Conservation (phyloP, 2,888 invertebrate species). For the Limnephilus lunatus region DNA sequence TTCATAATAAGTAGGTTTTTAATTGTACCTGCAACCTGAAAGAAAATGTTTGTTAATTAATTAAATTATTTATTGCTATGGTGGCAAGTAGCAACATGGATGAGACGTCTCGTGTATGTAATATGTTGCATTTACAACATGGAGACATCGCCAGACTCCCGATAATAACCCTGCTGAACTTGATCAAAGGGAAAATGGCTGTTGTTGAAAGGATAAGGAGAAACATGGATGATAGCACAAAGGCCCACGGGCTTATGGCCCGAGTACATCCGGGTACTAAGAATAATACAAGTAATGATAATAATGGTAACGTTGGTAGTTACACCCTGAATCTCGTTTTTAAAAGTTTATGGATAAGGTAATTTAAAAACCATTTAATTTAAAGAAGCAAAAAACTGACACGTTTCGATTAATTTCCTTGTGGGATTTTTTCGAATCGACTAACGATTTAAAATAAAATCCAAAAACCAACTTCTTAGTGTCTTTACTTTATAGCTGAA, state of each 20-base stretch:
- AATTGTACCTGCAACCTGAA: neutral
- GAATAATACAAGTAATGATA: neutral
- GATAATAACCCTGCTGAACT: neutral
- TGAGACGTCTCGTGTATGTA: neutral
- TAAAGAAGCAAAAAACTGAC: neutral
- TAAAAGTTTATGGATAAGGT: neutral
- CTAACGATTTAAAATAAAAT: neutral
- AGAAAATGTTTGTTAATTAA: neutral
- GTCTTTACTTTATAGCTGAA: neutral
- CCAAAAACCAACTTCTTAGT: neutral
- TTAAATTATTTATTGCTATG: neutral
- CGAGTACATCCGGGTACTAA: neutral
- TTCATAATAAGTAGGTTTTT: neutral
- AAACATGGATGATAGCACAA: neutral
- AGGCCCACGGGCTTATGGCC: too few species aligned
- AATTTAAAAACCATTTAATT: neutral
- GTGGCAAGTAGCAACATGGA: neutral
- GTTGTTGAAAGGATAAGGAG: neutral
- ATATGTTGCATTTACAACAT: neutral
- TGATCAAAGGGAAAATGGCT: neutral
- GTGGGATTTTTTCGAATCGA: neutral
- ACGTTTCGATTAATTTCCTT: neutral
- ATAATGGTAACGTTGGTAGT: neutral
- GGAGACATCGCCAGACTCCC: neutral
- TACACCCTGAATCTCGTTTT: neutral